Evolutionary conservation across 2,888 invertebrate genomes (phyloP).

Genomic region (Aelia acuminata): DNA sequence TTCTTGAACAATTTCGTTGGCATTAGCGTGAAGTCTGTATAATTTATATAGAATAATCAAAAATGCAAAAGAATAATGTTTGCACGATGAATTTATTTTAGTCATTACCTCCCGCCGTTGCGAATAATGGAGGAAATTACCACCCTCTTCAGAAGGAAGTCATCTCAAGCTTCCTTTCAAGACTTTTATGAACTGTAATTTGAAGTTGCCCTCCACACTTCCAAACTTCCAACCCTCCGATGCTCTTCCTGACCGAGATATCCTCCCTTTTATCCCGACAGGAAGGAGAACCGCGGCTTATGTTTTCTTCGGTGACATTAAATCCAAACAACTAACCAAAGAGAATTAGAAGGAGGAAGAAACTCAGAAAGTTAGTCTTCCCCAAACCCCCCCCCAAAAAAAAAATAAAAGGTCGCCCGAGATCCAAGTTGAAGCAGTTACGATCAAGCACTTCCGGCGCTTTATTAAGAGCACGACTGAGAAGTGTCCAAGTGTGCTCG

Average conservation of each 20-base stretch:
- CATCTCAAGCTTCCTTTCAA: conserved; percentile 13
- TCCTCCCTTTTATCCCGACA: conserved; percentile 19
- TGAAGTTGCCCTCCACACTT: conserved; percentile 12
- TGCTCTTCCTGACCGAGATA: conserved; percentile 38
- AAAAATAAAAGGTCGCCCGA: not conserved
- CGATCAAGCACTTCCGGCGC: not conserved
- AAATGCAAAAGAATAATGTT: too few species aligned
- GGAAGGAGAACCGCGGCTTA: conserved; percentile 1
- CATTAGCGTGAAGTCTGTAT: too few species aligned
- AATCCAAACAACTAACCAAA: conserved; percentile 28
- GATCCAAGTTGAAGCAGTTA: conserved; percentile 25
- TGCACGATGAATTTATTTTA: not conserved
- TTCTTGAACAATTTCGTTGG: too few species aligned
- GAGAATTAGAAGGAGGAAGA: not conserved
- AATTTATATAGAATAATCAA: too few species aligned
- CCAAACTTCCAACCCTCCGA: not conserved
- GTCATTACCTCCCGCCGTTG: not conserved
- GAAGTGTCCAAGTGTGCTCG: not conserved
- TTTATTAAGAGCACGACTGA: conserved; percentile 36
- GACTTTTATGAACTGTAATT: conserved; percentile 29
- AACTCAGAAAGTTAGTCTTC: not conserved
- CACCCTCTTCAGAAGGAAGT: conserved; percentile 29
- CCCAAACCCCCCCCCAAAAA: not conserved
- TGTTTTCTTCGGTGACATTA: conserved; percentile 19
- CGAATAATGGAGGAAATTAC: not conserved